Evolutionary conservation across 2,797 vertebrate species (phyloP).

Genomic region (Erpetoichthys calabaricus): DNA sequence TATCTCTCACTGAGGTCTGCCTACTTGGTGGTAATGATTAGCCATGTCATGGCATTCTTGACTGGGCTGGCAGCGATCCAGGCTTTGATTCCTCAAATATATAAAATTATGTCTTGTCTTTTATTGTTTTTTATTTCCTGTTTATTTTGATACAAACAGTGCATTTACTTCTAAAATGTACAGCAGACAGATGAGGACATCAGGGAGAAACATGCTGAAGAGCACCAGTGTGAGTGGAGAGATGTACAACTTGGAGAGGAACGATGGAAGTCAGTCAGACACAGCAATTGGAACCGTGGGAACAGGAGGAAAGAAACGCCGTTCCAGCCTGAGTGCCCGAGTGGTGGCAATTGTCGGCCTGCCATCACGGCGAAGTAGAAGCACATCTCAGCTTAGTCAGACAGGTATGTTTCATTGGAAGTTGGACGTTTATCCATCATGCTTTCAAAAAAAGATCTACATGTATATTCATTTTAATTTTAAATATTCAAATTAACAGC

Average conservation of each 20-base stretch:
- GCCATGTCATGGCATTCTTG: not conserved
- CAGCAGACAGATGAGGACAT: constrained; percentile 76
- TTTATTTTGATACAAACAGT: constrained; percentile 28
- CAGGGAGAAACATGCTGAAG: constrained; percentile 80
- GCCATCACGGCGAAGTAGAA: constrained; percentile 74
- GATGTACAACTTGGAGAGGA: constrained; percentile 83
- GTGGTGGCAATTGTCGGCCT: constrained; percentile 82
- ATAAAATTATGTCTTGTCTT: constrained; percentile 4
- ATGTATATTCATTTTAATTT: not conserved
- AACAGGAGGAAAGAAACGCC: constrained; percentile 79
- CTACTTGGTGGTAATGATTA: too few species aligned
- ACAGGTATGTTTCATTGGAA: constrained; percentile 48
- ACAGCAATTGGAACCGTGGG: constrained; percentile 83
- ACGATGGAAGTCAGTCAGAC: constrained; percentile 93
- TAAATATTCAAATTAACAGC: too few species aligned
- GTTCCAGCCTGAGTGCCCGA: constrained; percentile 85
- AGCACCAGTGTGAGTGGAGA: constrained; percentile 92
- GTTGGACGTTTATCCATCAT: not conserved
- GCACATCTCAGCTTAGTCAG: constrained; percentile 88
- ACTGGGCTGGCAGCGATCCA: not conserved
- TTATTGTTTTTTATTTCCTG: not conserved
- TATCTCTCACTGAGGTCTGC: not conserved
- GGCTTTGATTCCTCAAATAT: not conserved
- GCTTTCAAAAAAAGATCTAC: not conserved
- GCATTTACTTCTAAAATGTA: constrained; percentile 64